A percentile compares a stretch with the other conserved stretches of the same genome.
Evolutionary conservation across 2,888 invertebrate species (phyloP).

Genomic region (Polydrusus pterygomalis): DNA sequence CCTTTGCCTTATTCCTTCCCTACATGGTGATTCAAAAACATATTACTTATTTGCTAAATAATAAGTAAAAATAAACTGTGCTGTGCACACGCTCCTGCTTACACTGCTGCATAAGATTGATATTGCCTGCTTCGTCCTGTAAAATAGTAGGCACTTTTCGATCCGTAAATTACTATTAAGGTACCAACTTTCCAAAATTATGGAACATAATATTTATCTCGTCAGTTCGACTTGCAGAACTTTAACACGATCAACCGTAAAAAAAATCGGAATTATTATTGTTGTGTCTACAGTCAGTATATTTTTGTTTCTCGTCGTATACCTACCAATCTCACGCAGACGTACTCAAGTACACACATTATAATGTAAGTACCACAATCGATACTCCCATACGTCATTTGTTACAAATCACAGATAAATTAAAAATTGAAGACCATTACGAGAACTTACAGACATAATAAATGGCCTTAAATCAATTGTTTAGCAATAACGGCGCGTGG

Average conservation of each 20-base stretch:
- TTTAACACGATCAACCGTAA: no score
- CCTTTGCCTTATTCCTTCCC: constrained; percentile 15
- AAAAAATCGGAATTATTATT: neutral
- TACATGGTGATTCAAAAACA: constrained; percentile 1
- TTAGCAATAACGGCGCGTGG: constrained; percentile 39
- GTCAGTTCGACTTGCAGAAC: no score
- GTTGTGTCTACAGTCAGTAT: constrained; percentile 20
- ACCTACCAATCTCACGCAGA: constrained; percentile 14
- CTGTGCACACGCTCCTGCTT: no score
- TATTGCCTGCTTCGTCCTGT: no score
- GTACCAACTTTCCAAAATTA: no score
- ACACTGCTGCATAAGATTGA: no score
- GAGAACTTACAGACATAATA: constrained; percentile 44
- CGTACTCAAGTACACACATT: neutral
- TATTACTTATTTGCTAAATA: neutral
- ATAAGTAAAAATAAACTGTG: neutral
- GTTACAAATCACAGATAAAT: constrained; percentile 34
- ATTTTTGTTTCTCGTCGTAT: constrained; percentile 22
- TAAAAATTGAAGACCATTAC: constrained; percentile 40
- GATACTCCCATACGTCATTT: constrained; percentile 28
- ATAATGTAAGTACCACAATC: neutral
- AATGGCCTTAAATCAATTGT: constrained; percentile 40
- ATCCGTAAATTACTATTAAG: no score
- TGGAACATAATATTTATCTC: no score
- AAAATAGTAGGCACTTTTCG: no score